Percentiles rank a stretch among this genome's conserved stretches.
Conservation (phyloP, 2,888 invertebrate genomes). For the Macrophya alboannulata region DNA sequence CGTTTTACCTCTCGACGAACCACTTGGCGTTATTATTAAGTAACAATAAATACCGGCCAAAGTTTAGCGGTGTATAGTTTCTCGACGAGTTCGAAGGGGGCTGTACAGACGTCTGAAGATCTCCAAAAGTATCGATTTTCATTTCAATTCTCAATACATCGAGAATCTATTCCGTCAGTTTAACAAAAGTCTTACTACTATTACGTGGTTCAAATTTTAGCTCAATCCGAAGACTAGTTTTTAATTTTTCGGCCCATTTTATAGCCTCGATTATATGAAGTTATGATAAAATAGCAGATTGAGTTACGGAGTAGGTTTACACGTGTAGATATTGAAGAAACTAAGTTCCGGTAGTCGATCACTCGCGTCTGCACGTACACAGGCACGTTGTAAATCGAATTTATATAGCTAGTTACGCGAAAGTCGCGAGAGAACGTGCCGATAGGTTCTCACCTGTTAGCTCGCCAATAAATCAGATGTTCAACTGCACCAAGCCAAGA, state of each 20-base stretch:
- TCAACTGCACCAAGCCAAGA: slow-evolving; percentile 32
- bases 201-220: no score
- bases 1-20: slow-evolving; percentile 14
- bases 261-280: not conserved
- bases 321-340: not conserved
- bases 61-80: not conserved
- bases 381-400: slow-evolving; percentile 49
- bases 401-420: slow-evolving; percentile 47
- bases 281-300: not conserved
- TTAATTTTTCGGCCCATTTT: not conserved
- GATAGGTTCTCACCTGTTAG: slow-evolving; percentile 52
- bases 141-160: no score
- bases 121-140: no score
- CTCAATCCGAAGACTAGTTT: not conserved
- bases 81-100: no score
- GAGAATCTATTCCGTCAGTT: no score
- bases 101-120: no score
- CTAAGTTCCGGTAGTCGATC: not conserved
- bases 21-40: not conserved
- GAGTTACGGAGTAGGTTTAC: not conserved
- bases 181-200: no score
- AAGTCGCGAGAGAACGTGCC: slow-evolving; percentile 53
- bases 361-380: not conserved
- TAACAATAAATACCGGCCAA: not conserved
- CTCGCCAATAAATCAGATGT: slow-evolving; percentile 45